phyloP scores from a whole-genome alignment of 2,888 invertebrate genomes.

The Physocephala rufipes region DNA sequence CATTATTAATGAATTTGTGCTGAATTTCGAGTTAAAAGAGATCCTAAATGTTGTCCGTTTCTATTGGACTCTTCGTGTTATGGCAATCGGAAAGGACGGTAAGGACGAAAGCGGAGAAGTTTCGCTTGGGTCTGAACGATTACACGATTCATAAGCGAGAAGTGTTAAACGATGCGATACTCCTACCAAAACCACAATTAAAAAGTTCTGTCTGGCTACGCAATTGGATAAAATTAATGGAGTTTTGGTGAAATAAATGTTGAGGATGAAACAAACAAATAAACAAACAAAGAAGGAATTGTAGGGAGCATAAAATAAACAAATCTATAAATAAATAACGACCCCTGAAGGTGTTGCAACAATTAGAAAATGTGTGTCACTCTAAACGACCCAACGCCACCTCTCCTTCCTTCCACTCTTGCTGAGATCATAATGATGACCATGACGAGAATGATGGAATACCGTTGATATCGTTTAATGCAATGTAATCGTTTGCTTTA shows the following conservation, averaged over 20 bases:
- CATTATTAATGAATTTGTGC: conserved; percentile 56
- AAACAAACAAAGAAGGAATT: conserved; percentile 35
- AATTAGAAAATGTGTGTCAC: conserved; percentile 51
- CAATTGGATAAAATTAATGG: conserved; percentile 56
- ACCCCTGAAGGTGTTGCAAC: conserved; percentile 46
- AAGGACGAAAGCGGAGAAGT: no score
- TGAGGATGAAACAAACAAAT: conserved; percentile 22
- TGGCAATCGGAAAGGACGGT: no score
- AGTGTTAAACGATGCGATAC: conserved; percentile 30
- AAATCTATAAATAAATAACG: no score
- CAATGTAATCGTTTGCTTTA: conserved; percentile 10
- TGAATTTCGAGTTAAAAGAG: conserved; percentile 33
- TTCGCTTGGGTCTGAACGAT: conserved; percentile 16
- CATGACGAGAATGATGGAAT: conserved; percentile 43
- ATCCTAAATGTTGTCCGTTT: no score
- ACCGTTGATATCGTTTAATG: conserved; percentile 48
- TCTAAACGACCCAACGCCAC: not conserved
- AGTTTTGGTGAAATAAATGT: conserved; percentile 51
- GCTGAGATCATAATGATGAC: not conserved
- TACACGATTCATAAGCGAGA: conserved; percentile 2
- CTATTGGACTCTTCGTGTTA: not conserved
- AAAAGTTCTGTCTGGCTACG: conserved; percentile 12
- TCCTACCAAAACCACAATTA: conserved; percentile 6
- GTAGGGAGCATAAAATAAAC: conserved; percentile 28
- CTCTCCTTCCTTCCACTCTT: not conserved